Evolutionary conservation across 1,140 invertebrate genomes (phyloP).

Genomic region (Kradibia gibbosae): DNA sequence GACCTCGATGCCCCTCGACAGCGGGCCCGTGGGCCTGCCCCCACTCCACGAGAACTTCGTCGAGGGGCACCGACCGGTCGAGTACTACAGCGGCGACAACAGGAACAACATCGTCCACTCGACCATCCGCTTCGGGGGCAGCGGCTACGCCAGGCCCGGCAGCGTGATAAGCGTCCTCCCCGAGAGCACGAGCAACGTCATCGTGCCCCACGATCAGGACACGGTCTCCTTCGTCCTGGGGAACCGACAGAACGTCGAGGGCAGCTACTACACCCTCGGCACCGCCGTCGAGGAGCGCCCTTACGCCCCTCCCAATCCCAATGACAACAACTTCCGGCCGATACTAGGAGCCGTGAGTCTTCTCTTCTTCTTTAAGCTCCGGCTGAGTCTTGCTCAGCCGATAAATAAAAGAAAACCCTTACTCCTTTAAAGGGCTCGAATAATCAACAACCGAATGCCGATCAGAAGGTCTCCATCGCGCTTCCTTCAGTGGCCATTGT

Average conservation of each 20-base stretch:
- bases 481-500: constrained; percentile 57
- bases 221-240: constrained; percentile 78
- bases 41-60: constrained; percentile 55
- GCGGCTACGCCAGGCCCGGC: constrained; percentile 49
- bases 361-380: neutral
- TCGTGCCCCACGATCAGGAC: constrained; percentile 77
- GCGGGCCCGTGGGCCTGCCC: constrained; percentile 11
- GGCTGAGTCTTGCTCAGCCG: no score
- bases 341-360: constrained; percentile 49
- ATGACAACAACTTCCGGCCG: constrained; percentile 63
- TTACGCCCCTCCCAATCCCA: constrained; percentile 58
- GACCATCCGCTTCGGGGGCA: constrained; percentile 50
- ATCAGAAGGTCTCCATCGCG: constrained; percentile 43
- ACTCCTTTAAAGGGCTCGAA: constrained; percentile 30
- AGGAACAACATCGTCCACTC: constrained; percentile 16
- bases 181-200: constrained; percentile 77
- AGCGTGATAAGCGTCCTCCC: constrained; percentile 53
- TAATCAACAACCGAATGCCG: constrained; percentile 6
- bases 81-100: constrained; percentile 17
- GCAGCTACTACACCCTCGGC: constrained; percentile 68
- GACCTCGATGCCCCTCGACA: constrained; percentile 62
- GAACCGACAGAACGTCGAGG: constrained; percentile 76
- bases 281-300: constrained; percentile 69
- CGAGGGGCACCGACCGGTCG: constrained; percentile 47
- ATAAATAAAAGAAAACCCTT: no score